Percentiles rank a stretch among this genome's conserved stretches.
These are phyloP conservation scores for Drosophila lacteicornis DNA, from an alignment of 1,140 invertebrate genomes.

Conservation along the genomic window DNA sequence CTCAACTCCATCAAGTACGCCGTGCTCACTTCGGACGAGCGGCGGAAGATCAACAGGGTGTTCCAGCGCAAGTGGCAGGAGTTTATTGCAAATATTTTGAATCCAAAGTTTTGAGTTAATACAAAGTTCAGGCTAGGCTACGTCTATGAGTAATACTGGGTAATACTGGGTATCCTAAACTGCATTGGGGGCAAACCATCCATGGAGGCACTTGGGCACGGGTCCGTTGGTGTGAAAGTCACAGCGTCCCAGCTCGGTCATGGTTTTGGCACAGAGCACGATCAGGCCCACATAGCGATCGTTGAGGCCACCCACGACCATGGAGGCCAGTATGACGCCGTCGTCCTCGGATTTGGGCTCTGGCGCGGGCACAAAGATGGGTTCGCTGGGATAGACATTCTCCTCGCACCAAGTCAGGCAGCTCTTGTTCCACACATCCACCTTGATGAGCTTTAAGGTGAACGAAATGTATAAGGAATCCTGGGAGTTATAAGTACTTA, in stretches of 20 bases:
- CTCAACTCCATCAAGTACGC: slow-evolving; percentile 88
- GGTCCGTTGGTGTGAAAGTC: slow-evolving; percentile 89
- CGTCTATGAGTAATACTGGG: slow-evolving; percentile 19
- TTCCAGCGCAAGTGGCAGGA: slow-evolving; percentile 81
- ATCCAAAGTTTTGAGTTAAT: slow-evolving; percentile 69
- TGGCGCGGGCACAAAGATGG: slow-evolving; percentile 92
- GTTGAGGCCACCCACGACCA: slow-evolving; percentile 88
- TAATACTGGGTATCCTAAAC: slow-evolving; percentile 16
- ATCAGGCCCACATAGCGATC: slow-evolving; percentile 88
- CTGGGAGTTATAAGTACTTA: slow-evolving; percentile 84
- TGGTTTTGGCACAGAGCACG: slow-evolving; percentile 89
- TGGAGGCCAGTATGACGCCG: slow-evolving; percentile 89
- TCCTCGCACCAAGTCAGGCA: slow-evolving; percentile 90
- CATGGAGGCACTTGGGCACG: slow-evolving; percentile 92
- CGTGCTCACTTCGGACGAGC: slow-evolving; percentile 67
- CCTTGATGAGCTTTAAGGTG: slow-evolving; percentile 89
- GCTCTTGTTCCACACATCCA: slow-evolving; percentile 89
- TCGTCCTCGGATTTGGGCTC: slow-evolving; percentile 91
- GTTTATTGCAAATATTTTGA: slow-evolving; percentile 80
- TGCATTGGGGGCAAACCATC: slow-evolving; percentile 88
- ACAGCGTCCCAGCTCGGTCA: slow-evolving; percentile 89
- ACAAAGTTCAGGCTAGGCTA: slow-evolving; percentile 25
- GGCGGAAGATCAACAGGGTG: slow-evolving; percentile 76
- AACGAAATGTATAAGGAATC: neutral
- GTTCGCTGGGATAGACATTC: slow-evolving; percentile 93